Base-by-base conservation (phyloP, 2,888 invertebrate species). In the Diplazon laetatorius region DNA sequence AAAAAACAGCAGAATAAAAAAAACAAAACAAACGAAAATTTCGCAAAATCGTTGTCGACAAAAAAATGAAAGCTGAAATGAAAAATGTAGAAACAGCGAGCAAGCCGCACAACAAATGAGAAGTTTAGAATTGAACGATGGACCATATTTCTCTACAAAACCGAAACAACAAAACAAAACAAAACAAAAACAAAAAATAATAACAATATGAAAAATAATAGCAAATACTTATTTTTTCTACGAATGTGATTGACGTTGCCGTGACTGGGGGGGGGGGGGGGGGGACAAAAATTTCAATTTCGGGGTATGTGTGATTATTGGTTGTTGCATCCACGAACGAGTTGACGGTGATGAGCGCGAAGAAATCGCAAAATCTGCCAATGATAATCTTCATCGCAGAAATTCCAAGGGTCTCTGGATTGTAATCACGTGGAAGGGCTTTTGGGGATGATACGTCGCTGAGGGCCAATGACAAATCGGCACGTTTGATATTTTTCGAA, bases 161-260 rank as follows among this genome's bases (percentile, higher is more conserved):
- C 42, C 18, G 59, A 65, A 76, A 60, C 12, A 52, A 75, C 39
- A 68, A 75, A 75, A 30, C 30, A 66, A n/a, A 65, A 65, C 70
- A 60, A 25, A 52, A 75, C 46, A 68, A 42, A n/a, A 30, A 50
- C 6, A 66, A 55, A 55, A 60, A 68, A 63, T 42, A 57, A 57
- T 57, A 52, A 55, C 30, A 35, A 55, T 55, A 76, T 69, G 59
- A 75, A 69, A 60, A 76, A 78, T 62, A 62, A 62, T 60, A 79
- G 74, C 78, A 87, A 82, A 87, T 85, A 84, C 81, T 88, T 87
- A 87, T 87, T 87, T 88, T 88, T 88, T 88, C 86, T 87, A 87
- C 86, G 81, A 83, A 80, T 82, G 80, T 82, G 78, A 86, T 83
- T 85, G 82, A 81, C 77, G 82, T 77, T 83, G 69, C 82, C 65